A percentile compares a stretch with the other conserved stretches of the same genome.
Evolutionary conservation across 2,888 invertebrate species (phyloP).

Genomic region (Troides helena): DNA sequence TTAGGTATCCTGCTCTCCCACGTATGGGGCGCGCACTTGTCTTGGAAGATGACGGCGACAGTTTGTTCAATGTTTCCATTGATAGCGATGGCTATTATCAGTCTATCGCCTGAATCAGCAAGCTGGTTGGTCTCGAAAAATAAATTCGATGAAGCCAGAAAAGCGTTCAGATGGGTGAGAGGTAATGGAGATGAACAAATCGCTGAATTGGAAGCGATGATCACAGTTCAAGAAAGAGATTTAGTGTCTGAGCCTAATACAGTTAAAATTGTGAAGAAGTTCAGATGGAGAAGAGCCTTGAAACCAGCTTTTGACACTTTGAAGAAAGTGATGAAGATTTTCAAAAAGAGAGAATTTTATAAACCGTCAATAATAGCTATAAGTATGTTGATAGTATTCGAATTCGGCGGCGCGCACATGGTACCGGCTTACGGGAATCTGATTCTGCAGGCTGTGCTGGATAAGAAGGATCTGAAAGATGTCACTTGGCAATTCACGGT

Average conservation of each 20-base stretch:
- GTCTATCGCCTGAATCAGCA: slow-evolving; percentile 82
- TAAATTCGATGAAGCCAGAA: slow-evolving; percentile 77
- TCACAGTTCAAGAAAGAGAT: slow-evolving; percentile 59
- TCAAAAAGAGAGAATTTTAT: slow-evolving; percentile 72
- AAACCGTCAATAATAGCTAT: slow-evolving; percentile 72
- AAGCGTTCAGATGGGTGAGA: slow-evolving; percentile 81
- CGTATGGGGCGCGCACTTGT: slow-evolving; percentile 81
- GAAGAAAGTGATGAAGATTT: slow-evolving; percentile 59
- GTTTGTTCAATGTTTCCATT: slow-evolving; percentile 76
- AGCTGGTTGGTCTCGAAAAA: slow-evolving; percentile 83
- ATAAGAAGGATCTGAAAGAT: slow-evolving; percentile 57
- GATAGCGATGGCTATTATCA: slow-evolving; percentile 68
- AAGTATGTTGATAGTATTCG: slow-evolving; percentile 71
- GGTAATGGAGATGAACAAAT: slow-evolving; percentile 70
- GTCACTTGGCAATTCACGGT: slow-evolving; percentile 81
- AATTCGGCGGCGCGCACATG: slow-evolving; percentile 74
- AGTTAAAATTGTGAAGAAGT: slow-evolving; percentile 41
- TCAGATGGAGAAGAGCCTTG: slow-evolving; percentile 48
- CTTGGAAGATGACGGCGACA: slow-evolving; percentile 81
- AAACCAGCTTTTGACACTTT: slow-evolving; percentile 51
- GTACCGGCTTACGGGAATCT: slow-evolving; percentile 70
- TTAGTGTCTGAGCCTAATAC: slow-evolving; percentile 47
- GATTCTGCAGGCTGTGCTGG: slow-evolving; percentile 64
- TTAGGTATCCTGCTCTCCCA: slow-evolving; percentile 83
- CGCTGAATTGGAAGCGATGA: slow-evolving; percentile 70